phyloP scores from a whole-genome alignment of 2,113 vertebrate species.

The Bubo blakistoni region DNA sequence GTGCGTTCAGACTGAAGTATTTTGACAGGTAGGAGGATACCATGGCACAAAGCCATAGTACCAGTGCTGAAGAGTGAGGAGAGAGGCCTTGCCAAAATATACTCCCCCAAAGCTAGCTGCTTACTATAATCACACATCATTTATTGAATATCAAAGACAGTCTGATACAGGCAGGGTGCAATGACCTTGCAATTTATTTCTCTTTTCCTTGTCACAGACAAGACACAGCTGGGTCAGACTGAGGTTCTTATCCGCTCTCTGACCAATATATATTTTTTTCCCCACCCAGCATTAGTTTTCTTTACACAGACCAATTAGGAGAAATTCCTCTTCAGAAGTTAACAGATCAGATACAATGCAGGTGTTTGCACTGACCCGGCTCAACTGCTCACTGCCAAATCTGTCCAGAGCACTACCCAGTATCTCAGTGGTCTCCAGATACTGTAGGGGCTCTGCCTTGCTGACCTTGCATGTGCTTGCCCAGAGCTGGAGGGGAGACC shows the following conservation, averaged over 20 bases:
- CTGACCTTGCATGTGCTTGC: not conserved
- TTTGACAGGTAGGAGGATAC: conserved; percentile 62
- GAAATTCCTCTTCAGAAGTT: conserved; percentile 59
- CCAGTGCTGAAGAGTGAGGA: not conserved
- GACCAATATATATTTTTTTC: conserved; percentile 7
- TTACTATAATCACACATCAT: conserved; percentile 76
- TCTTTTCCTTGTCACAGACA: conserved; percentile 63
- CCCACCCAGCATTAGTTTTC: not conserved
- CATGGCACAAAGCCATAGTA: conserved; percentile 56
- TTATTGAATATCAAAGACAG: conserved; percentile 76
- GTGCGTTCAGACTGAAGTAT: conserved; percentile 9
- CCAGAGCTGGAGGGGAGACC: not conserved
- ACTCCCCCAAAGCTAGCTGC: conserved; percentile 63
- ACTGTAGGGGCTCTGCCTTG: not conserved
- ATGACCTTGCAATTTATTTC: conserved; percentile 75
- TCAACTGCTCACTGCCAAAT: not conserved
- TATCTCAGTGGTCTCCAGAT: not conserved
- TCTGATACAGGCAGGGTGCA: conserved; percentile 54
- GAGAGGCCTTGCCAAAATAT: conserved; percentile 54
- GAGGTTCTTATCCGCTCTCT: conserved; percentile 56
- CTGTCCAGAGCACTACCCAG: not conserved
- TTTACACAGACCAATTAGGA: conserved; percentile 69
- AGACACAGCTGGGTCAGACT: conserved; percentile 58
- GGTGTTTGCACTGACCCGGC: not conserved
- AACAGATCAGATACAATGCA: not conserved